Conservation (phyloP, 2,797 vertebrate genomes). For the Rhynchonycteris naso region DNA sequence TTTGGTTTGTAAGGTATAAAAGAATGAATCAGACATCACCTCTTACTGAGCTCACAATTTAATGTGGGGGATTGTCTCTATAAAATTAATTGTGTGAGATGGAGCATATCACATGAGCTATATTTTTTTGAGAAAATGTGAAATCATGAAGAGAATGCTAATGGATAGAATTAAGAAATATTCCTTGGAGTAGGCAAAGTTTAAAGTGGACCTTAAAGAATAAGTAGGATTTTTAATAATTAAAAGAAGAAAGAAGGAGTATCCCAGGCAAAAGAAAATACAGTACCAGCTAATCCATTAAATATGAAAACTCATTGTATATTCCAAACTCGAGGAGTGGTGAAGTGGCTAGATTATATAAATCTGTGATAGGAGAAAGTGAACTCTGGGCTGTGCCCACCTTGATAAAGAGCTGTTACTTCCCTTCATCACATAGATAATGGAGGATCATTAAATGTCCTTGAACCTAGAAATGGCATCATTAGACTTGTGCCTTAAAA, state of each 20-base stretch:
- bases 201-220: neutral
- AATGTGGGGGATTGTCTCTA: neutral
- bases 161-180: neutral
- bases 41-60: slow-evolving; percentile 33
- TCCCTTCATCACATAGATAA: slow-evolving; percentile 9
- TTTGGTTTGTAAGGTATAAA: slow-evolving; percentile 3
- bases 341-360: neutral
- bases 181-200: neutral
- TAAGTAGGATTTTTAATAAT: neutral
- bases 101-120: neutral
- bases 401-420: neutral
- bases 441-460: slow-evolving; percentile 2
- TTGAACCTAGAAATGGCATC: neutral
- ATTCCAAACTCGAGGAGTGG: neutral
- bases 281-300: neutral
- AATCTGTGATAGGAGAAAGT: neutral
- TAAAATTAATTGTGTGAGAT: slow-evolving; percentile 11
- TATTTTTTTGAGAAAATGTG: neutral
- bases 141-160: neutral
- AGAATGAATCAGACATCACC: neutral
- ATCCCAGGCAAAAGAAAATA: neutral
- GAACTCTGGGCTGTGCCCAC: neutral
- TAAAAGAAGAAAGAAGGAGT: neutral
- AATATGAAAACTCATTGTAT: neutral
- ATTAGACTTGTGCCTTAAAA: slow-evolving; percentile 54